Conservation (phyloP, 2,113 vertebrate species). For the Hyaena hyaena region DNA sequence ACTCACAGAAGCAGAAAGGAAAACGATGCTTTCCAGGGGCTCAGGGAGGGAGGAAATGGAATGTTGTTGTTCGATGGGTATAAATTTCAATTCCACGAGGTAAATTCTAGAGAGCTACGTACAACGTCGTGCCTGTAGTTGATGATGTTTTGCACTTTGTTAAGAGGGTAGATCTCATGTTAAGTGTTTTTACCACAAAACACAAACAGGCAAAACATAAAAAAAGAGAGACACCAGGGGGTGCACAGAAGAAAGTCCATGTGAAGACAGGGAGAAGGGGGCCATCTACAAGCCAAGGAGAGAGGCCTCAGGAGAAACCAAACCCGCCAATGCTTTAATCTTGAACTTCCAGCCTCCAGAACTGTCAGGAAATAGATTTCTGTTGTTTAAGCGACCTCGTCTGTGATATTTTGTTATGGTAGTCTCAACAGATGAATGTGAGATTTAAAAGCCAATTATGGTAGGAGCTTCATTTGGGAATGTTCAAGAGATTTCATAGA, state of each 20-base stretch:
- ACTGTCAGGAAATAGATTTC: neutral
- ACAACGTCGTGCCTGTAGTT: neutral
- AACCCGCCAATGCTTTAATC: neutral
- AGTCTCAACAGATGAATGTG: neutral
- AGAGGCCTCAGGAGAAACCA: neutral
- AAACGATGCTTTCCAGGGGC: neutral
- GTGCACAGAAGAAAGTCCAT: neutral
- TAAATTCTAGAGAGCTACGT: neutral
- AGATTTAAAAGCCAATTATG: neutral
- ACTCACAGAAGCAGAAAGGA: neutral
- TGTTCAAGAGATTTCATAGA: neutral
- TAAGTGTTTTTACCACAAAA: neutral
- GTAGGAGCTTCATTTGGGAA: constrained; percentile 2
- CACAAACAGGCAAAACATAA: neutral
- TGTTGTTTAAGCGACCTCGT: neutral
- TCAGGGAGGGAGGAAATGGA: neutral
- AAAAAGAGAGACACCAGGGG: neutral
- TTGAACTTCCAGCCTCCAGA: neutral
- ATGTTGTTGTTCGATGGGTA: neutral
- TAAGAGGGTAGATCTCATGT: neutral
- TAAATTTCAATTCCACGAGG: neutral
- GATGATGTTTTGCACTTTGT: neutral
- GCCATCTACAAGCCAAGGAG: neutral
- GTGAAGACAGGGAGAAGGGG: neutral
- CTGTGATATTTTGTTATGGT: neutral